These are phyloP conservation scores for Schrankia costaestrigalis DNA, from an alignment of 2,888 invertebrate species.

Conservation along the genomic window DNA sequence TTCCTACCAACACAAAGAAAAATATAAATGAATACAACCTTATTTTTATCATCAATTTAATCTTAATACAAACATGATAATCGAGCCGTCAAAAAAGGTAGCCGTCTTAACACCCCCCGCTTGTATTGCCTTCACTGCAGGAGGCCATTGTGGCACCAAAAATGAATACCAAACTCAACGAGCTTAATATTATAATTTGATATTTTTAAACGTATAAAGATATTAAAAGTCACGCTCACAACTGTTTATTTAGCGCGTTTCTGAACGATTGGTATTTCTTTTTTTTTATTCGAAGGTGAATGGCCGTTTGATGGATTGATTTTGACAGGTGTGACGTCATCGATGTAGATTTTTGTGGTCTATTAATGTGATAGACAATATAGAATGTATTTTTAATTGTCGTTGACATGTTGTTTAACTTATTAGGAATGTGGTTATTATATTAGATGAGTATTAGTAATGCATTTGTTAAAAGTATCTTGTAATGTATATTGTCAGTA, in stretches of 20 bases:
- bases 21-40: constrained; percentile 23
- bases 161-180: constrained; percentile 65
- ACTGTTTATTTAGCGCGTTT: constrained; percentile 76
- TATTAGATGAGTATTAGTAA: no score
- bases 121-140: constrained; percentile 44
- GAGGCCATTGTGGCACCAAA: constrained; percentile 67
- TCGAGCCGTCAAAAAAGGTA: constrained; percentile 32
- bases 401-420: no score
- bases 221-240: constrained; percentile 75
- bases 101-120: constrained; percentile 28
- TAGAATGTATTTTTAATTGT: no score
- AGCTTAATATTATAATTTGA: constrained; percentile 80
- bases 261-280: constrained; percentile 59
- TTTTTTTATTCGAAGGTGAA: constrained; percentile 38
- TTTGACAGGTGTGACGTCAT: constrained; percentile 11
- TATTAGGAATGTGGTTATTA: no score
- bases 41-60: constrained; percentile 36
- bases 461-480: no score
- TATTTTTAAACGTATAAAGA: constrained; percentile 79
- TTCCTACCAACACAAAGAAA: no score
- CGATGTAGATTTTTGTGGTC: no score
- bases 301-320: constrained; percentile 28
- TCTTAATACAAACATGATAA: constrained; percentile 35
- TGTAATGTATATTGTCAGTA: no score
- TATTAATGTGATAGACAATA: no score